These are phyloP conservation scores for Cyprinodon diabolis DNA, from an alignment of 2,797 vertebrate genomes.

Conservation along the genomic window DNA sequence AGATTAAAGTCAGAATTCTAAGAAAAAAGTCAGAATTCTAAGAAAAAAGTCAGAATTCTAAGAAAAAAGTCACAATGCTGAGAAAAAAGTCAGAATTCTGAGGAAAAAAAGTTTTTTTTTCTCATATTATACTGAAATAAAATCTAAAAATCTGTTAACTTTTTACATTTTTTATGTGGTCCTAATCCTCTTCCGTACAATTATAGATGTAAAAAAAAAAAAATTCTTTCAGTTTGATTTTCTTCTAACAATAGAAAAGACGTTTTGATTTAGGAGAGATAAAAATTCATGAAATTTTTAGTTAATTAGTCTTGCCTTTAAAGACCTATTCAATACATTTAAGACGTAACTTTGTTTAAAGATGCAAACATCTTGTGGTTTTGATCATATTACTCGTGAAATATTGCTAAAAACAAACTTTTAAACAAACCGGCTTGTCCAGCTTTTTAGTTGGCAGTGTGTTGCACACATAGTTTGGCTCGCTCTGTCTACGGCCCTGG, in stretches of 20 bases:
- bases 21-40: too few relatives aligned
- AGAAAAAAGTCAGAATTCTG: too few relatives aligned
- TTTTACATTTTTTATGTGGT: too few relatives aligned
- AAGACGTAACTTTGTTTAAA: not conserved
- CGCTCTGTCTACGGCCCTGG: constrained; percentile 35
- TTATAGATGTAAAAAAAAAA: too few relatives aligned
- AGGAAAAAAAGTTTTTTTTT: too few relatives aligned
- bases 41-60: too few relatives aligned
- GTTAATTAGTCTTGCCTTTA: not conserved
- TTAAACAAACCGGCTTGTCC: not conserved
- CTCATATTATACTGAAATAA: too few relatives aligned
- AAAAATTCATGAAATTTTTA: not conserved
- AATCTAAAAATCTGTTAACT: too few relatives aligned
- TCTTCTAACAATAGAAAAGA: not conserved
- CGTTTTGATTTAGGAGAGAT: not conserved
- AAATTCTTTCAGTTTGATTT: too few relatives aligned
- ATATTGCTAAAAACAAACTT: not conserved
- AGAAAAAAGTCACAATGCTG: too few relatives aligned
- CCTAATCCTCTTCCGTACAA: too few relatives aligned
- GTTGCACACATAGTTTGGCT: constrained; percentile 2
- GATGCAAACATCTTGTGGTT: not conserved
- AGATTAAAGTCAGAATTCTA: too few relatives aligned
- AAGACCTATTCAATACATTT: not conserved
- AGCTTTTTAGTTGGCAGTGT: not conserved
- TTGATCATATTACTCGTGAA: not conserved